phyloP scores from a whole-genome alignment of 2,113 vertebrate species.

The Brachyistius frenatus region DNA sequence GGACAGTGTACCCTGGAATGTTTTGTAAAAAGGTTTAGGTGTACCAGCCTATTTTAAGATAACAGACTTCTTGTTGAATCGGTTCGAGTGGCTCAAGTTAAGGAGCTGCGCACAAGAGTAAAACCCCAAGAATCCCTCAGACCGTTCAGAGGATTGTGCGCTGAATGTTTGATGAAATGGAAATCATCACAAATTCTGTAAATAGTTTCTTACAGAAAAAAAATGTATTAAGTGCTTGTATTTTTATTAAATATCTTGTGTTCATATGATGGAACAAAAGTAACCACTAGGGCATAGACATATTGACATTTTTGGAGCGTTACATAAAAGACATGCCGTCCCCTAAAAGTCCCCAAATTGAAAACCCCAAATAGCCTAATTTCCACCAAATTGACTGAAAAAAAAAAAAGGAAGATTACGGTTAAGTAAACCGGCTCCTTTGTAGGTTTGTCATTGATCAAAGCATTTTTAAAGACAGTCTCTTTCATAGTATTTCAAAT shows the following conservation, averaged over 20 bases:
- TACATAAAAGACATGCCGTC: no score
- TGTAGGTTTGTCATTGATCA: neutral
- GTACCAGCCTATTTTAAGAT: neutral
- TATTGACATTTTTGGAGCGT: no score
- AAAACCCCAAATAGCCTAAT: neutral
- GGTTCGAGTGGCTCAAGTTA: neutral
- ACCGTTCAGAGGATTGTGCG: neutral
- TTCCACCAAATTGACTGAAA: neutral
- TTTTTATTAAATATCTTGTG: no score
- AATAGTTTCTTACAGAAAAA: no score
- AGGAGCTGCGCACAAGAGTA: neutral
- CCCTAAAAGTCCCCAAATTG: no score
- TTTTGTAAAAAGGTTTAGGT: constrained; percentile 20
- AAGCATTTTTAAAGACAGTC: neutral
- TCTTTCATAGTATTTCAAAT: neutral
- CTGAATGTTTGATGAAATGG: neutral
- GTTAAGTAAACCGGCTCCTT: neutral
- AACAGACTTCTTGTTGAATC: constrained; percentile 5
- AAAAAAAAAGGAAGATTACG: neutral
- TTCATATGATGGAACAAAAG: no score
- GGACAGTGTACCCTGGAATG: neutral
- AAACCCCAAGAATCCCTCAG: neutral
- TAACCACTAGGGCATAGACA: no score
- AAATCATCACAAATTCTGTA: neutral
- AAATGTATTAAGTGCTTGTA: no score